Conservation (phyloP, 2,113 vertebrate species). For the Pelecanoides urinatrix region DNA sequence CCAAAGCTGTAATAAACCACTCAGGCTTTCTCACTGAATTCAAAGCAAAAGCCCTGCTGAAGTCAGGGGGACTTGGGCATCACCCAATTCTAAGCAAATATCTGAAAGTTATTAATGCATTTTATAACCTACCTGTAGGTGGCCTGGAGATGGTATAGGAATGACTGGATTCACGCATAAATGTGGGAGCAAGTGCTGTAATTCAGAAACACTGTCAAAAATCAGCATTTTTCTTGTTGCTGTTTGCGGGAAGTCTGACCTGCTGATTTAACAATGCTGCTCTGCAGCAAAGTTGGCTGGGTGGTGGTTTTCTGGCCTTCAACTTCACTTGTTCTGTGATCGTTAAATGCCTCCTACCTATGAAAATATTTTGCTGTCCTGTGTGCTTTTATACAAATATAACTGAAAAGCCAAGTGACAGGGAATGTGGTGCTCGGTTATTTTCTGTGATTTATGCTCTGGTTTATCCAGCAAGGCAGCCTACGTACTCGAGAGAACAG, state of each 20-base stretch:
- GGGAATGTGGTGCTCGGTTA: background rate
- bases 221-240: background rate
- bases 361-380: constrained; percentile 15
- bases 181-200: background rate
- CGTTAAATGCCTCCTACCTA: background rate
- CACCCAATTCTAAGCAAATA: background rate
- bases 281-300: background rate
- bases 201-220: background rate
- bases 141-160: background rate
- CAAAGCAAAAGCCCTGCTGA: background rate
- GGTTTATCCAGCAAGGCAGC: background rate
- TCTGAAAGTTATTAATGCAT: background rate
- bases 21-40: background rate
- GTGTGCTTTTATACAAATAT: background rate
- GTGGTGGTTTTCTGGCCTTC: background rate
- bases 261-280: background rate
- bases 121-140: background rate
- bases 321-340: background rate
- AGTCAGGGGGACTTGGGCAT: background rate
- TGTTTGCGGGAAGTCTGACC: background rate
- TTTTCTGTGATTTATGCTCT: background rate
- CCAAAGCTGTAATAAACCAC: background rate
- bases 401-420: background rate
- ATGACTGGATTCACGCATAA: background rate
- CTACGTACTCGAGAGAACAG: background rate